These are phyloP conservation scores for Gobionotothen gibberifrons DNA, from an alignment of 2,797 vertebrate species.

Conservation along the genomic window DNA sequence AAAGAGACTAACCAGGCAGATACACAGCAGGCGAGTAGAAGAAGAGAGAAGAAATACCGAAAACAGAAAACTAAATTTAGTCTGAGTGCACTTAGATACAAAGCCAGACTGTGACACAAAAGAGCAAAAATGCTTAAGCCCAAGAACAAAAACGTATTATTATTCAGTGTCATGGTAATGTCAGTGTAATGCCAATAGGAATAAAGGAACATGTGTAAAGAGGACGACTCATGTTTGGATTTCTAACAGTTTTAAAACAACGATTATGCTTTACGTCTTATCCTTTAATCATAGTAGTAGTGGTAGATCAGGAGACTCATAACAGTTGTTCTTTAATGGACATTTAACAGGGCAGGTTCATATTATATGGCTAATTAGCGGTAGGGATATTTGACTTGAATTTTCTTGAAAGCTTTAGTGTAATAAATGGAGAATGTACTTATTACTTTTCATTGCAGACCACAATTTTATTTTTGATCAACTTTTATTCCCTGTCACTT, in stretches of 20 bases:
- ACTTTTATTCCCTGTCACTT: slow-evolving; percentile 56
- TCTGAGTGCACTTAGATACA: too few species aligned
- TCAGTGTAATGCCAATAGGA: neutral
- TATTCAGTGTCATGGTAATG: neutral
- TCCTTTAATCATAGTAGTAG: neutral
- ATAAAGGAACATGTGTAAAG: neutral
- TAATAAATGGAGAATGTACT: slow-evolving; percentile 11
- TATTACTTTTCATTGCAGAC: slow-evolving; percentile 28
- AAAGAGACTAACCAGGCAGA: too few species aligned
- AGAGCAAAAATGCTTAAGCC: neutral
- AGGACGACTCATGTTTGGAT: neutral
- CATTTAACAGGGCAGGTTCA: neutral
- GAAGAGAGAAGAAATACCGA: neutral
- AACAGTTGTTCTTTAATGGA: neutral
- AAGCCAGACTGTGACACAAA: too few species aligned
- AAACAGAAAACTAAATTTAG: too few species aligned
- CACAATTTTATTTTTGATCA: slow-evolving; percentile 50
- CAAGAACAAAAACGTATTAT: too few species aligned
- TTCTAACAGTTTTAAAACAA: neutral
- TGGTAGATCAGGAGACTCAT: neutral
- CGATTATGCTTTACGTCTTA: neutral
- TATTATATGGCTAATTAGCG: neutral
- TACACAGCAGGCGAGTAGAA: too few species aligned
- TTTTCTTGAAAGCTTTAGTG: neutral
- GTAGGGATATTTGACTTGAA: neutral